These are phyloP conservation scores for Gari tellinella DNA, from an alignment of 2,888 invertebrate genomes.

Conservation along the genomic window DNA sequence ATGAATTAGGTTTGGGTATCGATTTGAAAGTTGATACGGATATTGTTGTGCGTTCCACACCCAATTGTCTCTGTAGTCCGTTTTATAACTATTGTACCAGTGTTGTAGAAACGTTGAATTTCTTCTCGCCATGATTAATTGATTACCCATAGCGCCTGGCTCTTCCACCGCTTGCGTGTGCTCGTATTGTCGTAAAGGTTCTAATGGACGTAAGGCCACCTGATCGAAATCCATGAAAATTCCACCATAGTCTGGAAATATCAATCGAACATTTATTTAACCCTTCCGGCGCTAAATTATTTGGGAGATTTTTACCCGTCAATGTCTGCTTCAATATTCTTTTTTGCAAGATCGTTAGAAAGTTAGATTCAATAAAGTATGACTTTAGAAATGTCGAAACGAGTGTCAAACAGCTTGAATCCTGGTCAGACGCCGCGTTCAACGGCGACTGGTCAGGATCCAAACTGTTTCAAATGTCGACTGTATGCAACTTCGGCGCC, in stretches of 20 bases:
- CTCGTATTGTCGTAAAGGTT: slow-evolving; percentile 37
- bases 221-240: slow-evolving; percentile 53
- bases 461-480: no score
- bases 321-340: no score
- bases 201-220: slow-evolving; percentile 38
- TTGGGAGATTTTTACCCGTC: no score
- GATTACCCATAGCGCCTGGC: slow-evolving; percentile 38
- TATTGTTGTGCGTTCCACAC: slow-evolving; percentile 40
- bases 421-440: no score
- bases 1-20: slow-evolving; percentile 50
- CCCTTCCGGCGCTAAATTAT: no score
- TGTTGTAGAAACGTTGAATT: slow-evolving; percentile 48
- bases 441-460: no score
- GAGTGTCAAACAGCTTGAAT: no score
- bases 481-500: no score
- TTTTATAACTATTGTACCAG: slow-evolving; percentile 51
- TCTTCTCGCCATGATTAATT: slow-evolving; percentile 42
- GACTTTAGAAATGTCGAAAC: no score
- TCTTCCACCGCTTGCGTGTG: slow-evolving; percentile 45
- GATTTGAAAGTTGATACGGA: slow-evolving; percentile 29
- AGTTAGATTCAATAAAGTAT: no score
- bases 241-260: slow-evolving; percentile 54
- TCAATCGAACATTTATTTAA: no score
- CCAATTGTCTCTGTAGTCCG: slow-evolving; percentile 34
- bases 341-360: no score